Evolutionary conservation across 2,113 vertebrate species (phyloP).

Genomic region (Felis chaus): DNA sequence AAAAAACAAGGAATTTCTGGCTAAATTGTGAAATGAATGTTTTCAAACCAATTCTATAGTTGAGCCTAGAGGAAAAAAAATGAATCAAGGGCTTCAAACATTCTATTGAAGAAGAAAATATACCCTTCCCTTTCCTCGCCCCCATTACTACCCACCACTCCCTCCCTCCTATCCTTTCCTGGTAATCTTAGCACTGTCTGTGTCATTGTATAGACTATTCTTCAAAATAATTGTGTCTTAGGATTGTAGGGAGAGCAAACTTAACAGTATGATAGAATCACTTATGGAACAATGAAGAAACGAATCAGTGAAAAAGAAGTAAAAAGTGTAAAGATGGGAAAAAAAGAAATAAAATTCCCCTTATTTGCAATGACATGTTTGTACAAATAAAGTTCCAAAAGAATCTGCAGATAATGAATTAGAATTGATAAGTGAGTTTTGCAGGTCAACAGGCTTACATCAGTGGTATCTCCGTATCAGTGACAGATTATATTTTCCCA

Average conservation of each 20-base stretch:
- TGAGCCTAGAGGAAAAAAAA: not conserved
- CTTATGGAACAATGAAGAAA: not conserved
- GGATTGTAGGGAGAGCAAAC: not conserved
- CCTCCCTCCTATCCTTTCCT: not conserved
- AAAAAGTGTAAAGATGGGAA: not conserved
- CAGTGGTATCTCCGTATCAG: fast-evolving
- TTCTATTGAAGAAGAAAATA: not conserved
- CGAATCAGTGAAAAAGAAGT: too few relatives aligned
- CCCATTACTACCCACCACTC: fast-evolving
- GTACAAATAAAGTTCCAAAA: not conserved
- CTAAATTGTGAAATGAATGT: not conserved
- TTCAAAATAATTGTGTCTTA: not conserved
- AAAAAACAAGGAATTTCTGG: too few relatives aligned
- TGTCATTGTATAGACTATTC: not conserved
- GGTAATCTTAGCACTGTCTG: not conserved
- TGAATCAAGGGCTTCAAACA: not conserved
- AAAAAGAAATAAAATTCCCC: not conserved
- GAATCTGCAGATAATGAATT: not conserved
- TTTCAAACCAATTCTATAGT: not conserved
- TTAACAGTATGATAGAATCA: not conserved
- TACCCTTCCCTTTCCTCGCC: not conserved
- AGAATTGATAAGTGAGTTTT: not conserved
- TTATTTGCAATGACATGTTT: not conserved
- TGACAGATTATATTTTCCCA: not conserved
- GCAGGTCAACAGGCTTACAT: not conserved